A percentile compares a stretch with the other conserved stretches of the same genome.
Evolutionary conservation across 2,797 vertebrate genomes (phyloP).

Genomic region (Phrynocephalus vlangalii): DNA sequence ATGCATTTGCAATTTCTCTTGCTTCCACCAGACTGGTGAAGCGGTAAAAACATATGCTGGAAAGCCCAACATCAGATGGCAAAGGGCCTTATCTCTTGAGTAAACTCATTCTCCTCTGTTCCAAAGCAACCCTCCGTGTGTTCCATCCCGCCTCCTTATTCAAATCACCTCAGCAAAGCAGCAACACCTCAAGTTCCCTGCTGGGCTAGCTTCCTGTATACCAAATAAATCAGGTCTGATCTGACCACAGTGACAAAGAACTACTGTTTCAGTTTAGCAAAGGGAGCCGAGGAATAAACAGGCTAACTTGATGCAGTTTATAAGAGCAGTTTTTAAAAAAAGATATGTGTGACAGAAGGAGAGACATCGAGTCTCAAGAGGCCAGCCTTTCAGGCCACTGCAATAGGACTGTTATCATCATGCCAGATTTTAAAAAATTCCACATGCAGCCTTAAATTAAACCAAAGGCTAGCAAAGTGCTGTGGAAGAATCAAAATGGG

Average conservation of each 20-base stretch:
- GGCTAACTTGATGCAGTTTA: neutral
- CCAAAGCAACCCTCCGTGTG: neutral
- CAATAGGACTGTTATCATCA: neutral
- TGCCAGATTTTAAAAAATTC: neutral
- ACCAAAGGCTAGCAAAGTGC: neutral
- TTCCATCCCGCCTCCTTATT: neutral
- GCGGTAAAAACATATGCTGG: neutral
- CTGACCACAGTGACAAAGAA: slow-evolving; percentile 38
- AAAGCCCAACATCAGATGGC: neutral
- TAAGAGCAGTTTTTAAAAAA: neutral
- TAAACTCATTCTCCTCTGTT: slow-evolving; percentile 8
- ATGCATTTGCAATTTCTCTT: neutral
- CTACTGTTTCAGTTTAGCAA: slow-evolving; percentile 33
- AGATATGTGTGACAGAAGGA: neutral
- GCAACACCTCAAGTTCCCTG: slow-evolving; percentile 26
- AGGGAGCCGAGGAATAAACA: slow-evolving; percentile 7
- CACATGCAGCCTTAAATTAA: neutral
- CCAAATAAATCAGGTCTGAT: slow-evolving; percentile 47
- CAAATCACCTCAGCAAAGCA: slow-evolving; percentile 22
- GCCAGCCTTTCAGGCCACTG: neutral
- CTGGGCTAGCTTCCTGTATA: slow-evolving; percentile 45
- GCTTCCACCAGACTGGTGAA: neutral
- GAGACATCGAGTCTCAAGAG: neutral
- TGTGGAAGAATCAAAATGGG: neutral
- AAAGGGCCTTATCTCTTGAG: slow-evolving; percentile 8